These are phyloP conservation scores for Alexandromys fortis DNA, from an alignment of 2,113 vertebrate species.

Conservation along the genomic window DNA sequence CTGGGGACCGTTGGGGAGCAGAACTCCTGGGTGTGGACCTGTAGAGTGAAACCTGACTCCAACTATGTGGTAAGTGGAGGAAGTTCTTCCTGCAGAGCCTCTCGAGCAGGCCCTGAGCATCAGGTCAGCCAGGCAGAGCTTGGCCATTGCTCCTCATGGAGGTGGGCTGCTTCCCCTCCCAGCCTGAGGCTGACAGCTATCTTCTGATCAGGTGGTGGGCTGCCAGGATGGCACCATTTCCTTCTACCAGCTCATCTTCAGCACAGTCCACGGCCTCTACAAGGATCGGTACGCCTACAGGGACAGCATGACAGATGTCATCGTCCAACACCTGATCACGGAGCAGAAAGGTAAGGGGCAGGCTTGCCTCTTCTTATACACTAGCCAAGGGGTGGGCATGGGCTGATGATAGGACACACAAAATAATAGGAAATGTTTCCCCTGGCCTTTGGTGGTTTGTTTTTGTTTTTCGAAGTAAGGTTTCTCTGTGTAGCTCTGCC, in stretches of 20 bases:
- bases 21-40: constrained; percentile 96
- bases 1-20: constrained; percentile 95
- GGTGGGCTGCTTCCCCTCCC: not conserved
- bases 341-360: constrained; percentile 91
- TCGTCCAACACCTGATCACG: constrained; percentile 97
- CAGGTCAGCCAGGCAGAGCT: not conserved
- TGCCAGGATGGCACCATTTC: constrained; percentile 98
- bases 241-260: constrained; percentile 97
- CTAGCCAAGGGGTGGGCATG: not conserved
- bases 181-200: not conserved
- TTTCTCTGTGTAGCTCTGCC: not conserved
- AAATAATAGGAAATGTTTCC: not conserved
- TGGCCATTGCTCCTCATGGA: not conserved
- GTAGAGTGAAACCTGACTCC: constrained; percentile 95
- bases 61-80: constrained; percentile 94
- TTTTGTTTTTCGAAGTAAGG: not conserved
- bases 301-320: constrained; percentile 98
- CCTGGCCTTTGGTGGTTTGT: not conserved
- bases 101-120: not conserved
- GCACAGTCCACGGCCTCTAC: constrained; percentile 97
- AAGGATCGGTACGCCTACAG: constrained; percentile 97
- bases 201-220: constrained; percentile 90
- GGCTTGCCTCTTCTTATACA: not conserved
- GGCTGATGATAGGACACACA: not conserved
- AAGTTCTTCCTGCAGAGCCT: not conserved